Evolutionary conservation across 2,797 vertebrate species (phyloP).

Genomic region (Pagetopsis macropterus): DNA sequence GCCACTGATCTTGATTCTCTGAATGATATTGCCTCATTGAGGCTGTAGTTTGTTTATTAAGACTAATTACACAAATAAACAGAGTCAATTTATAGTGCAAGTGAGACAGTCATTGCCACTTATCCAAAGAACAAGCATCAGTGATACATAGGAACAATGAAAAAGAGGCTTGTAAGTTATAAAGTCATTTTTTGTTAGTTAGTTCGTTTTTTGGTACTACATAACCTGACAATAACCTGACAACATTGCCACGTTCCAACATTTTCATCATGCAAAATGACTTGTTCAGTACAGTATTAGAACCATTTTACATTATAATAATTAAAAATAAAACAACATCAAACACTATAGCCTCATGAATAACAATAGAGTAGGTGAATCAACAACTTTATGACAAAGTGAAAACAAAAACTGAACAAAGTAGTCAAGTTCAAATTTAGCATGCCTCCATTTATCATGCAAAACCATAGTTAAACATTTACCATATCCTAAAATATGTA

Average conservation of each 20-base stretch:
- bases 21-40: conserved; percentile 39
- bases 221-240: neutral
- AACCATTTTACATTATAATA: neutral
- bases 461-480: no score
- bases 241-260: neutral
- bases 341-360: neutral
- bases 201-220: no score
- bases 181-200: neutral
- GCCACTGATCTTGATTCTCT: conserved; percentile 48
- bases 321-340: neutral
- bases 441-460: no score
- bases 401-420: no score
- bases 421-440: neutral
- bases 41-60: conserved; percentile 32
- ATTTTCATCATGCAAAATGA: neutral
- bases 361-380: neutral
- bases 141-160: conserved; percentile 7
- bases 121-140: conserved; percentile 27
- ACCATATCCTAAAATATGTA: neutral
- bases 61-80: conserved; percentile 51
- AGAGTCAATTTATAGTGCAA: conserved; percentile 24
- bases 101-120: conserved; percentile 30
- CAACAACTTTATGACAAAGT: neutral
- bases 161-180: neutral
- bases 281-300: neutral